Base-by-base conservation (phyloP, 2,113 vertebrate genomes). In the Corydoras sp. region DNA sequence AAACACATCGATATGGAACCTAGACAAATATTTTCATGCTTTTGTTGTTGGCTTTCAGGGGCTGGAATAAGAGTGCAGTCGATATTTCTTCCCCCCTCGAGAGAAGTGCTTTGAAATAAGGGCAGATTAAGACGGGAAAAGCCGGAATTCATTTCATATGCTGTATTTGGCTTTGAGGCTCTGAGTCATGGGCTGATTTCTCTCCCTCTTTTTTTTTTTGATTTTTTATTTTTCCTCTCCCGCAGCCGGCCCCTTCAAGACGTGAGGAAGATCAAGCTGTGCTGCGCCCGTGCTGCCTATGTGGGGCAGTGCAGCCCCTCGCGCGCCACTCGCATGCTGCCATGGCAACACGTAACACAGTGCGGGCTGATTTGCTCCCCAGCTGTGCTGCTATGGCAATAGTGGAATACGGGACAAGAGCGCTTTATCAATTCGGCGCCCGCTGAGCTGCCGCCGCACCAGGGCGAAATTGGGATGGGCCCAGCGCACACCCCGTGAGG, bases 331-430 rank as follows among this genome's bases (percentile, higher is more conserved):
- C 13, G 61, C 88, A 84, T 84, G 85, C 75, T 79, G 77, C 79
- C 69, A 77, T 71, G 67, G 62, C 75, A 70, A 85, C 83, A 78
- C 77, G 77, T 82, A 84, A 24, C 18, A 24, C 18, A 24, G 18
- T 24, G 18, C 18, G 9, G 54, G 58, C 63, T 55, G 68, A 66
- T 80, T 74, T 71, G 55, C 71, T 79, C 69, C 64, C 66, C 71
- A 78, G 62, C 72, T 82, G 65, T 50, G 49, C 61, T 74, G 65
- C 76, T 71, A 78, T 65, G 62, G 68, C 64, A 74, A 71, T 75
- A 50, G 71, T 31, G 10, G 51, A 69, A 74, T 30, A 55, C 50
- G 51, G 67, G 68, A 65, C 50, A 13, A 60, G 35, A 69, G 35
- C 63, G 9, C 10, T n/a, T 65, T 65, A 70, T 73, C 68, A 60